phyloP scores from a whole-genome alignment of 2,797 vertebrate genomes.

The Protonibea diacanthus region DNA sequence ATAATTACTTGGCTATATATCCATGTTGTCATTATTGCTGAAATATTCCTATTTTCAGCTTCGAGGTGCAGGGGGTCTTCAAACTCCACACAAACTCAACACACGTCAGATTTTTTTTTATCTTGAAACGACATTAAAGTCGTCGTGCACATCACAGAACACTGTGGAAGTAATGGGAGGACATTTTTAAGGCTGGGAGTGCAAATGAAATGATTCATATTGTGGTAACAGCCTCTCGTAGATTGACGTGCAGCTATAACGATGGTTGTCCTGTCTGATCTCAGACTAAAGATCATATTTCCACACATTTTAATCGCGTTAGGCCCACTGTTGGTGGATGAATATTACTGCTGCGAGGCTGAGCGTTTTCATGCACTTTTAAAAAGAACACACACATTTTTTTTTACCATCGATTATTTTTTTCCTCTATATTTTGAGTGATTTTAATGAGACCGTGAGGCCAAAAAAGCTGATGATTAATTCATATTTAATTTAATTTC shows the following conservation, averaged over 20 bases:
- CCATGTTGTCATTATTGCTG: neutral
- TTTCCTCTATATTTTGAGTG: neutral
- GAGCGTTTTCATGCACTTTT: neutral
- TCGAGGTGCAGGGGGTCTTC: neutral
- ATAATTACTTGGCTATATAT: no score
- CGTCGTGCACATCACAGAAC: neutral
- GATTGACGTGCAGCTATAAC: neutral
- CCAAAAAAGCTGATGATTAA: neutral
- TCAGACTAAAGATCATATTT: neutral
- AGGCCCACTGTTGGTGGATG: neutral
- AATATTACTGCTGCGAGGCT: neutral
- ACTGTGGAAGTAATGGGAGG: fast-evolving
- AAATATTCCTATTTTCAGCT: neutral
- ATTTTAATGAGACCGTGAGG: neutral
- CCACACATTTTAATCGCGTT: neutral
- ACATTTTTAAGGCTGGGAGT: neutral
- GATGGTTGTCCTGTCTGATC: neutral
- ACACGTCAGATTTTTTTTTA: neutral
- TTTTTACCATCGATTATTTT: neutral
- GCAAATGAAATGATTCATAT: neutral
- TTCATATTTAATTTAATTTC: neutral
- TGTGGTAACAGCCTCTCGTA: neutral
- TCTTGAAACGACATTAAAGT: neutral
- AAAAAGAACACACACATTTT: neutral
- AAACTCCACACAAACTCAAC: neutral